A percentile compares a stretch with the other conserved stretches of the same genome.
Conservation (phyloP, 2,888 invertebrate genomes). For the Barypeithes pellucidus region DNA sequence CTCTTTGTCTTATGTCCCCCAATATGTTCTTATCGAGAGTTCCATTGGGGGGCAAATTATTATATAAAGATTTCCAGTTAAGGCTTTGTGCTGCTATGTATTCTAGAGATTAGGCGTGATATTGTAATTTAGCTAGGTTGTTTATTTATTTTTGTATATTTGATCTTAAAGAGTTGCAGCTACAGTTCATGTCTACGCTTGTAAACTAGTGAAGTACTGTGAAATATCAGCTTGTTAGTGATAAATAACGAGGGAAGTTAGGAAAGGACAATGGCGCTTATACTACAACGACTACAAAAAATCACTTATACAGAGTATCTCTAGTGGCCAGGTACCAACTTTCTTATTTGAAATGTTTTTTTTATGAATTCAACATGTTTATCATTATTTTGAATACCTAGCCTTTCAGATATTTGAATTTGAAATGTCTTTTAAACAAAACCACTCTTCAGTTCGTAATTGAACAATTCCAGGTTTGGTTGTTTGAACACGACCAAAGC, state of each 20-base stretch:
- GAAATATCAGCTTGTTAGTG: not conserved
- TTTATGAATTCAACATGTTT: no score
- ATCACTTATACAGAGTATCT: no score
- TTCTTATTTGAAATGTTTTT: no score
- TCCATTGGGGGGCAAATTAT: conserved; percentile 78
- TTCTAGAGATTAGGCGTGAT: conserved; percentile 53
- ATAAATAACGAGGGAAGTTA: not conserved
- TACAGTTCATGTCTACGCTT: not conserved
- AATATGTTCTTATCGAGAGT: conserved; percentile 83
- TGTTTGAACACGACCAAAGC: no score
- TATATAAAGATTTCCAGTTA: conserved; percentile 82
- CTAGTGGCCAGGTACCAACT: no score
- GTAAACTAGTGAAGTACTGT: not conserved
- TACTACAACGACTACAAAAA: no score
- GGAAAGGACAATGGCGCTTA: no score
- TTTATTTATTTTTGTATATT: conserved; percentile 23
- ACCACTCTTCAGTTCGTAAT: no score
- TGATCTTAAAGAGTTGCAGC: conserved; percentile 25
- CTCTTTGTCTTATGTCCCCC: conserved; percentile 83
- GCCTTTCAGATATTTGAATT: no score
- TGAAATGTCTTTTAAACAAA: no score
- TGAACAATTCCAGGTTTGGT: no score
- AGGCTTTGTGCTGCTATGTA: conserved; percentile 81
- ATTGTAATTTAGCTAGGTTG: conserved; percentile 8
- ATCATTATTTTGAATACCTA: no score